Conservation (phyloP, 2,113 vertebrate genomes). For the Pungitius pungitius region DNA sequence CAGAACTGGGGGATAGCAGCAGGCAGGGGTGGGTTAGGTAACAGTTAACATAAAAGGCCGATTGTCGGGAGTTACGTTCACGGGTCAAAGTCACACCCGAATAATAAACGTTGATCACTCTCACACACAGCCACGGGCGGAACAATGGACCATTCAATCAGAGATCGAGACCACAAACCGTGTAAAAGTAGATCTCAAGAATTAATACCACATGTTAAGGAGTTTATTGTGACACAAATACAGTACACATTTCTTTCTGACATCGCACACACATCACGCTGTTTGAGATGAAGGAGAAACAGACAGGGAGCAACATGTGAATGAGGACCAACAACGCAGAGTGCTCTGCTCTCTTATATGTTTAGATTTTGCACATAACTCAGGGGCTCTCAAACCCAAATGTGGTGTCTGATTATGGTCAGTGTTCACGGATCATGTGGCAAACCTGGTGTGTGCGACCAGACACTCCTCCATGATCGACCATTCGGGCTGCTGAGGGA, state of each 20-base stretch:
- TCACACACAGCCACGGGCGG: not conserved
- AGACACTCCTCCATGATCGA: not conserved
- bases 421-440: slow-evolving; percentile 10
- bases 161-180: not conserved
- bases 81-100: slow-evolving; percentile 34
- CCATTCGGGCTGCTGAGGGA: not conserved
- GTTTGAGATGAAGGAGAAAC: slow-evolving; percentile 25
- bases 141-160: not conserved
- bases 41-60: slow-evolving; percentile 2
- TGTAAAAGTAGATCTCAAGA: not conserved
- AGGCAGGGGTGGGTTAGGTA: not conserved
- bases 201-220: slow-evolving; percentile 35
- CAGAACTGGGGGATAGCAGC: not conserved
- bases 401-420: not conserved
- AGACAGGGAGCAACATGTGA: not conserved
- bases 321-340: not conserved
- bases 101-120: slow-evolving; percentile 8
- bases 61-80: slow-evolving; percentile 19
- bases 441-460: not conserved
- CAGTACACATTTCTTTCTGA: slow-evolving; percentile 47
- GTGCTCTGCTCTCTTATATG: not conserved
- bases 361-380: slow-evolving; percentile 4
- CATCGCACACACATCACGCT: slow-evolving; percentile 19
- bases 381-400: not conserved
- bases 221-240: slow-evolving; percentile 65